Base-by-base conservation (phyloP, 2,888 invertebrate species). In the Napeogenes sylphis region DNA sequence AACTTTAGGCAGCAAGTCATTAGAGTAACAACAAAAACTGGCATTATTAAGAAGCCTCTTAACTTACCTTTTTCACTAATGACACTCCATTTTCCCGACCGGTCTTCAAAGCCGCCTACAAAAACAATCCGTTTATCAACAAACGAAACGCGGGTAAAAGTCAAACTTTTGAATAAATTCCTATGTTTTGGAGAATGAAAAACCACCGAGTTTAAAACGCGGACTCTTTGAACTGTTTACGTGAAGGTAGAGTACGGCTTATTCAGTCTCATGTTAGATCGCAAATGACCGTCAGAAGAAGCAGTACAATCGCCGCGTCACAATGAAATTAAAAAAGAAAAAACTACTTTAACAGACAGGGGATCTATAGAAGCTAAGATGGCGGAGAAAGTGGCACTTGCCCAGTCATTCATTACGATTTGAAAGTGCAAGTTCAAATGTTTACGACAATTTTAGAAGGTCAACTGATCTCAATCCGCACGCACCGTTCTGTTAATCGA, bases 341-440 rank as follows among this genome's bases (percentile, higher is more conserved):
- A 72, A 65, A 68, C 64, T 74, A 80, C 82, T 79, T 76, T 78
- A 79, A 68, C 68, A 71, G 67, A 64, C 74, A 75, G 76, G 78
- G 76, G 71, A 81, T 79, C 83, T 78, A 79, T 83, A 77, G 79
- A 76, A 21, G 21, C 21, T 1, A 21, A 21, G 75, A 79, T 77
- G 78, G 77, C 74, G 70, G 70, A 81, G 86, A 87, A 87, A 87
- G 86, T 83, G 65, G 74, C 71, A 75, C 70, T 75, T 75, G 79
- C 74, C 76, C 75, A 78, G 79, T 80, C 81, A 80, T 77, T 76
- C 70, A 73, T 68, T 70, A 70, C 72, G 71, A 78, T 81, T 84
- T 78, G 88, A 88, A 88, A 88, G 88, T 83, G 83, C 74, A 84
- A 87, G 87, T 82, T 76, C 75, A 74, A 71, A 71, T 72, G 67